Evolutionary conservation across 2,797 vertebrate species (phyloP), one percentile per base, ranked within the genome.

Genomic region (Alectoris magna): DNA sequence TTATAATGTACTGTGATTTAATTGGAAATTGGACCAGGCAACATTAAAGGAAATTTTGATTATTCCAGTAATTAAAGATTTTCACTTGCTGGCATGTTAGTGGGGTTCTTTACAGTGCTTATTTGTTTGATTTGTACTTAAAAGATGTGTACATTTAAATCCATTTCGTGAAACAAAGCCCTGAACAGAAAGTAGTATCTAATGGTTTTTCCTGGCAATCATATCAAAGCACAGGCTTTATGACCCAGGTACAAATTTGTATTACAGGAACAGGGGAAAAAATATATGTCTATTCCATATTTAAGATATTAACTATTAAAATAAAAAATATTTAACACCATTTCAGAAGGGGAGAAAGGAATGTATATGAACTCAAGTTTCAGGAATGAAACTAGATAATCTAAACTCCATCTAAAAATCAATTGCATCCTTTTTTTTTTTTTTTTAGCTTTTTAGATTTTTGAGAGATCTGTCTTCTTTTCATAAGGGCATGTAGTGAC

Each of bases 241-340:
- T 70, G 14, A 46, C 2, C 5, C 4, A 1, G 17, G 27, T 81
- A 85, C 29, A 94, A 92, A 88, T 46, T 41, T 67, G 39, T 81
- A 91, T 87, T 74, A 78, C 60, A 62, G 70, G 48, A 96, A 94
- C 93, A 55, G 23, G 34, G 90, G 86, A 78, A 84, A 92, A 88
- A 23, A 84, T 12, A 38, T 23, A 49, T 2, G 23, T 29, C 34
- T 77, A 23, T 63, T 6, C 22, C 46, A 70, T 91, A 91, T 67
- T 77, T 91, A 91, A 83, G 39, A 87, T 58, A 73, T 38, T 55
- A 81, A 56, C 26, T 44, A 73, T 27, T 68, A n/a, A 68, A 74
- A 55, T 22, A 41, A n/a, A 2, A 2, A n/a, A 18, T 18, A 71
- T 27, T 8, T 4, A 75, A 26, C 39, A 7, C 6, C 34, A 29